Evolutionary conservation across 2,888 invertebrate species (phyloP), one percentile per base, ranked within the genome.

Genomic region (Phymatocera aterrima): DNA sequence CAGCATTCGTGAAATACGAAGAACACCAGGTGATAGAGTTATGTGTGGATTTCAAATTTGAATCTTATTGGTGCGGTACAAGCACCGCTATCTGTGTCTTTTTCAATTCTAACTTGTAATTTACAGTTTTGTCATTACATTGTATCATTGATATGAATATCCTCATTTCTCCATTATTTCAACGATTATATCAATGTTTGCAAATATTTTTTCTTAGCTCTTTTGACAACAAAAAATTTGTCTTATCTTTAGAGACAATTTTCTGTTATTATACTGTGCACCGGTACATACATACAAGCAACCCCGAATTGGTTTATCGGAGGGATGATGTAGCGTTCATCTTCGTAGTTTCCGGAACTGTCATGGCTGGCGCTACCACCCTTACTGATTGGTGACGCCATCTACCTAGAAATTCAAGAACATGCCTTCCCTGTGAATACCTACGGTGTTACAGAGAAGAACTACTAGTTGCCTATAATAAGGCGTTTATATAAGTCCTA

Each of bases 401-500:
- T n/a, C 51, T 34, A 43, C 3, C 34, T 6, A 8, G 2, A 3
- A 34, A 72, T 40, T 51, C 21, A 1, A 43, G 21, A 72, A 48
- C 51, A 1, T 34, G 21, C 8, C 24, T 37, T 34, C 37, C 8
- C 37, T 10, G 18, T 28, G 43, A 28, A 24, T 24, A 28, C 24
- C 12, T 12, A 2, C 10, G 2, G 24, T 40, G 37, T 68, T 15
- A 48, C 72, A 72, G 12, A 18, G n/a, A 21, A 18, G 48, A 51
- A 6, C 18, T 18, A 72, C 51, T n/a, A 31, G 72, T 72, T 72
- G 72, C 72, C 72, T 72, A 8, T 5, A 34, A 31, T 6, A 18
- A 34, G 72, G 72, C 34, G 48, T 18, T 3, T 2, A 8, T 34
- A 72, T 1, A 51, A n/a, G n/a, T n/a, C 0, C 6, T 5, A 31